phyloP scores from a whole-genome alignment of 2,888 invertebrate species.

The Bombylius discolor region DNA sequence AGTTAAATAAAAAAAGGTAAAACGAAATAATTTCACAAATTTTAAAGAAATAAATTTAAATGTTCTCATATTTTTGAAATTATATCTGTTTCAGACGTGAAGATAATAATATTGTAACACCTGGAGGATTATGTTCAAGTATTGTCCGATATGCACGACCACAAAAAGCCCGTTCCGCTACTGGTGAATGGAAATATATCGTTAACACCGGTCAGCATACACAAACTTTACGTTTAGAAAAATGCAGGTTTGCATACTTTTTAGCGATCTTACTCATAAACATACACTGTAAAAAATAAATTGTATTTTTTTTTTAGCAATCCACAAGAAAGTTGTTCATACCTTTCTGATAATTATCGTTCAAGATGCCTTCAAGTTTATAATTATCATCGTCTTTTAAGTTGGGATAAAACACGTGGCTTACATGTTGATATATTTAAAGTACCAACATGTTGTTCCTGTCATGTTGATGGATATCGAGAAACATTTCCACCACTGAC shows the following conservation, averaged over 20 bases:
- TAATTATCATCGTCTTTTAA: slow-evolving; percentile 66
- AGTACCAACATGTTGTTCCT: slow-evolving; percentile 71
- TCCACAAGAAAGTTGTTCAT: slow-evolving; percentile 62
- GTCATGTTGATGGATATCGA: slow-evolving; percentile 64
- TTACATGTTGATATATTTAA: slow-evolving; percentile 76
- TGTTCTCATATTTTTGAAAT: background rate
- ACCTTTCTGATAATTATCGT: slow-evolving; percentile 63
- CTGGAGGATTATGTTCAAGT: slow-evolving; percentile 65
- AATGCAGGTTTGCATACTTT: slow-evolving; percentile 48
- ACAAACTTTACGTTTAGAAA: slow-evolving; percentile 67
- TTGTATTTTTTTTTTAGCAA: slow-evolving; percentile 40
- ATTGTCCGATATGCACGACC: slow-evolving; percentile 67
- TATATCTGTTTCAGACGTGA: slow-evolving; percentile 39
- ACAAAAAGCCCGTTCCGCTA: slow-evolving; percentile 64
- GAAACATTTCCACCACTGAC: slow-evolving; percentile 48
- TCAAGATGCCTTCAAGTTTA: slow-evolving; percentile 73
- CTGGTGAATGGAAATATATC: slow-evolving; percentile 74
- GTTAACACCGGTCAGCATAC: slow-evolving; percentile 76
- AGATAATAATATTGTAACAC: slow-evolving; percentile 43
- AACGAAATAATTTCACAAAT: background rate
- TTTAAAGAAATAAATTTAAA: slow-evolving; percentile 22
- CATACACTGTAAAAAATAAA: background rate
- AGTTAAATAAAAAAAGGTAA: slow-evolving; percentile 27
- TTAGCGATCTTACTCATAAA: background rate
- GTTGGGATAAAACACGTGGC: slow-evolving; percentile 68